A percentile compares a stretch with the other conserved stretches of the same genome.
These are phyloP conservation scores for Drosophila colorata DNA, from an alignment of 2,888 invertebrate species.

Conservation along the genomic window DNA sequence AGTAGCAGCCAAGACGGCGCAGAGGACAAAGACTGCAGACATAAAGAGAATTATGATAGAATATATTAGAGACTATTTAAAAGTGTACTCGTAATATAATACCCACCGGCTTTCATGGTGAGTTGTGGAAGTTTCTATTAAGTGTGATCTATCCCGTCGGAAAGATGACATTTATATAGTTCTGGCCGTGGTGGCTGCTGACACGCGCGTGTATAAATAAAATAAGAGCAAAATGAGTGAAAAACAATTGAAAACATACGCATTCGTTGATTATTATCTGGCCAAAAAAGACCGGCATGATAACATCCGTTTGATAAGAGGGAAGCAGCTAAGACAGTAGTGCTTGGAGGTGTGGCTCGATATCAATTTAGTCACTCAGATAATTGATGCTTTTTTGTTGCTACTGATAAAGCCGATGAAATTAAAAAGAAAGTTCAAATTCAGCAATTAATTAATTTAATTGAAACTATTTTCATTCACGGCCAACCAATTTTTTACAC, in stretches of 20 bases:
- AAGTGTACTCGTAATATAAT: not conserved
- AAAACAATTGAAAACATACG: constrained; percentile 40
- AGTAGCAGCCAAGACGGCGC: constrained; percentile 56
- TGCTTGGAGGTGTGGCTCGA: not conserved
- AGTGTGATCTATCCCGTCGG: constrained; percentile 24
- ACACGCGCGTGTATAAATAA: constrained; percentile 1
- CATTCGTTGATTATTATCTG: constrained; percentile 63
- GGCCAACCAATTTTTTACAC: too few relatives aligned
- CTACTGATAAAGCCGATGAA: constrained; percentile 5
- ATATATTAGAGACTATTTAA: not conserved
- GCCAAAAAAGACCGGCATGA: not conserved
- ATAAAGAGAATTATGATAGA: not conserved
- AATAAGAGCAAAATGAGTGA: constrained; percentile 25
- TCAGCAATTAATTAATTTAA: not conserved
- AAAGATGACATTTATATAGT: constrained; percentile 43
- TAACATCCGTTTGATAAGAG: constrained; percentile 27
- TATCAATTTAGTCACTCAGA: constrained; percentile 36
- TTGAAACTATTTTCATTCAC: not conserved
- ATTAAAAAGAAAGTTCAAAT: not conserved
- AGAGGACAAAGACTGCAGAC: constrained; percentile 53
- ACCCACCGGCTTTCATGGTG: constrained; percentile 69
- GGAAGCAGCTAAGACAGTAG: constrained; percentile 1
- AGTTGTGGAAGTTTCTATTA: constrained; percentile 44
- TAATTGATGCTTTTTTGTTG: constrained; percentile 35
- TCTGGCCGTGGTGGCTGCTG: not conserved